These are phyloP conservation scores for Psilanteris sp. DNA, from an alignment of 1,140 invertebrate species.

Conservation along the genomic window DNA sequence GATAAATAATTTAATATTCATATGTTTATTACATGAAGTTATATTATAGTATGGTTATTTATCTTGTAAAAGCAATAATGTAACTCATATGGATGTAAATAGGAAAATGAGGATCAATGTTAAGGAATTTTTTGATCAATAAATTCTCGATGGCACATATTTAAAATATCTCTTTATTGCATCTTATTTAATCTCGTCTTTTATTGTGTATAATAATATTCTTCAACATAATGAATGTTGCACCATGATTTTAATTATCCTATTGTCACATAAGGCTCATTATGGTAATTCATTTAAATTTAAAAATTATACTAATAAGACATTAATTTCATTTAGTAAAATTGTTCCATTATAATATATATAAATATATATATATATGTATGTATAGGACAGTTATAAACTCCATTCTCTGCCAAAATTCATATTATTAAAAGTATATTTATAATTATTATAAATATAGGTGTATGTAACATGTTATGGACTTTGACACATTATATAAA, in stretches of 20 bases:
- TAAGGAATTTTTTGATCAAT: slow-evolving; percentile 21
- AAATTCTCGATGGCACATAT: slow-evolving; percentile 24
- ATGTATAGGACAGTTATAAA: too few species aligned
- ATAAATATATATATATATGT: too few species aligned
- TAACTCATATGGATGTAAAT: slow-evolving; percentile 13
- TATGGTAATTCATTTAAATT: neutral
- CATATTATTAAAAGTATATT: too few species aligned
- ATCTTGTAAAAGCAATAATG: neutral
- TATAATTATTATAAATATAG: too few species aligned
- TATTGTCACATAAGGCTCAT: slow-evolving; percentile 31
- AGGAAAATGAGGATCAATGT: slow-evolving; percentile 15
- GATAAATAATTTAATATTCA: neutral
- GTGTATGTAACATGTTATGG: too few species aligned
- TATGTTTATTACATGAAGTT: too few species aligned
- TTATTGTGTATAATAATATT: slow-evolving; percentile 7
- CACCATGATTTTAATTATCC: slow-evolving; percentile 20
- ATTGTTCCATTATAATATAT: too few species aligned
- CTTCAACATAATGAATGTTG: slow-evolving; percentile 14
- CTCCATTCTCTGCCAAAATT: too few species aligned
- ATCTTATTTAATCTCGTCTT: slow-evolving; percentile 8
- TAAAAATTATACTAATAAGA: too few species aligned
- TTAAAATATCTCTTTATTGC: slow-evolving; percentile 41
- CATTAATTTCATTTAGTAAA: too few species aligned
- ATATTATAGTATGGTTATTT: slow-evolving; percentile 7
- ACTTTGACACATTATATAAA: too few species aligned